Base-by-base conservation (phyloP, 2,888 invertebrate genomes). In the Drosophila flavopinicola region DNA sequence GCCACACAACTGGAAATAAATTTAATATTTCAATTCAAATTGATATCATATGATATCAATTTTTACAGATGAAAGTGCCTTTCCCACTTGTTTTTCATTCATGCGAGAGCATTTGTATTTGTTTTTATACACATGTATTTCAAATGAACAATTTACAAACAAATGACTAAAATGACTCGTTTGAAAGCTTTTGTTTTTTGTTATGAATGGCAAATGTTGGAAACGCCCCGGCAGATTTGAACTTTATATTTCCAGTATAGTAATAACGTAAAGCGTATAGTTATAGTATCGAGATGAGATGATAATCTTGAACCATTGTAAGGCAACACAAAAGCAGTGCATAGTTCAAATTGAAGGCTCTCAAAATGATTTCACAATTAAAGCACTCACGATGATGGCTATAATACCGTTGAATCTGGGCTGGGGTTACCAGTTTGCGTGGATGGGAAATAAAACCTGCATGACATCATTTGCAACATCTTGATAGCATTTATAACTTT, bases 371-470 rank as follows among this genome's bases (percentile, higher is more conserved):
- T 27, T 24, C 11, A 13, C 13, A 41, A 23, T 17, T 33, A 13
- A 23, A 37, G 25, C 11, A 39, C n/a, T 52, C 27, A 27, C 7
- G 27, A 42, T 42, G 10, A 27, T 6, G 11, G 3, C 3, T 13
- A 17, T 35, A 15, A 27, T 39, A 15, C 6, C 5, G 27, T n/a
- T 27, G 15, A 10, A 13, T n/a, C 23, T 13, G 39, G 10, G 20
- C n/a, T n/a, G n/a, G n/a, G n/a, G 15, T 5, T 53, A 5, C 1
- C 39, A 2, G 13, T 1, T 25, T 32, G 24, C 37, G 24, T 51
- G 29, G 13, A 1, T 44, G 56, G 66, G 33, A 30, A 47, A 56
- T 45, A 49, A 65, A 58, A 13, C 10, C n/a, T 3, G 15, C 17
- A 35, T 68, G 35, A 60, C 48, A 42, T 35, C 32, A 48, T 20